Evolutionary conservation across 2,888 invertebrate species (phyloP).

Genomic region (Elysia crispata): DNA sequence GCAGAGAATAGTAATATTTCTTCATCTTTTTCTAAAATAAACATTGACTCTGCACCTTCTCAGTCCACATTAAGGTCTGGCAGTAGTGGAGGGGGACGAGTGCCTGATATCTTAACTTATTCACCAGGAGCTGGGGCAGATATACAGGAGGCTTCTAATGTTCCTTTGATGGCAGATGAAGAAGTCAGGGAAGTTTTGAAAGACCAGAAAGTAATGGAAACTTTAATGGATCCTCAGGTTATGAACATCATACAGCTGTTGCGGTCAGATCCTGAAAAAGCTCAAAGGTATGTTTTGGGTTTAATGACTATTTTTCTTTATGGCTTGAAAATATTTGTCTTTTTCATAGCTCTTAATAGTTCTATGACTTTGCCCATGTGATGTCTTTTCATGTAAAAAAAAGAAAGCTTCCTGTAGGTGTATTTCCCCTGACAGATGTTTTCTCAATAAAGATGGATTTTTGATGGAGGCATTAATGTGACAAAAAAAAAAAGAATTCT

Average conservation of each 20-base stretch:
- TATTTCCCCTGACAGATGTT: too few relatives aligned
- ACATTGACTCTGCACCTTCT: too few relatives aligned
- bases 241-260: conserved; percentile 65
- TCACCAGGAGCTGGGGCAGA: conserved; percentile 59
- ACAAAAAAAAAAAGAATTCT: too few relatives aligned
- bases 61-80: too few relatives aligned
- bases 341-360: not conserved
- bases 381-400: not conserved
- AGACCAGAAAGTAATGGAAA: conserved; percentile 64
- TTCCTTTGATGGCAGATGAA: conserved; percentile 58
- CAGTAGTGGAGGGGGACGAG: too few relatives aligned
- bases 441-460: too few relatives aligned
- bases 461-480: too few relatives aligned
- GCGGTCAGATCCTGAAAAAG: conserved; percentile 64
- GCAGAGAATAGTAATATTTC: not conserved
- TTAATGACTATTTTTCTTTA: not conserved
- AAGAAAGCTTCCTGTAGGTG: too few relatives aligned
- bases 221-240: conserved; percentile 67
- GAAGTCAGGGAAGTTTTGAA: conserved; percentile 60
- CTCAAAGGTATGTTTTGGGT: conserved; percentile 67
- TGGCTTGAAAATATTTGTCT: too few relatives aligned
- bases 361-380: not conserved
- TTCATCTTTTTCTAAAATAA: too few relatives aligned
- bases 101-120: conserved; percentile 56
- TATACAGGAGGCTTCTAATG: conserved; percentile 55